Evolutionary conservation across 2,888 invertebrate genomes (phyloP), one percentile per base, ranked within the genome.

Genomic region (Anagyrus pseudococci): DNA sequence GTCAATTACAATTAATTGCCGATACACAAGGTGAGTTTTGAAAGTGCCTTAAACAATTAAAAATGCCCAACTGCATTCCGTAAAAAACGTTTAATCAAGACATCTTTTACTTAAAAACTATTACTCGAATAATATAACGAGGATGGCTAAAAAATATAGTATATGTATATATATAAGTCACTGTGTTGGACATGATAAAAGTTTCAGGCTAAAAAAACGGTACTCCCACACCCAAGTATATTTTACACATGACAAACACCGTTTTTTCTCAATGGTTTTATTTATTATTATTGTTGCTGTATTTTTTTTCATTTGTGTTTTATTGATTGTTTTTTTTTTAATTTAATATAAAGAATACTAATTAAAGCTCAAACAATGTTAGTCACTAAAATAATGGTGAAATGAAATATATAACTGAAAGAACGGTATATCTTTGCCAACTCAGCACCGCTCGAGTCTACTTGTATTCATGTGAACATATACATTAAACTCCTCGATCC

Each of bases 201-300:
- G 70, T 65, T 71, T 67, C 52, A 69, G 66, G 70, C 68, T 70
- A 68, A 69, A 65, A n/a, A n/a, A 72, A 75, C 73, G 72, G 73
- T 77, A 78, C 76, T 75, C 77, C 76, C 79, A 76, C 77, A 80
- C 79, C 79, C 79, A 80, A 77, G 77, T 77, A 77, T 79, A 79
- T 78, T 76, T 80, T 80, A 80, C 80, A 80, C 80, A 80, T 80
- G 79, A 80, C 80, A 80, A 79, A 80, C 76, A 80, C 78, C 79
- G 77, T 76, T 78, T 78, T 75, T 67, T n/a, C 79, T 79, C 73
- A 79, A n/a, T n/a, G n/a, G n/a, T n/a, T n/a, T n/a, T n/a, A n/a
- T n/a, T n/a, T n/a, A n/a, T n/a, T n/a, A n/a, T n/a, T n/a, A n/a
- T n/a, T n/a, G n/a, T n/a, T n/a, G n/a, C n/a, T n/a, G n/a, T n/a